Base-by-base conservation (phyloP, 2,797 vertebrate genomes). In the Aeoliscus strigatus region DNA sequence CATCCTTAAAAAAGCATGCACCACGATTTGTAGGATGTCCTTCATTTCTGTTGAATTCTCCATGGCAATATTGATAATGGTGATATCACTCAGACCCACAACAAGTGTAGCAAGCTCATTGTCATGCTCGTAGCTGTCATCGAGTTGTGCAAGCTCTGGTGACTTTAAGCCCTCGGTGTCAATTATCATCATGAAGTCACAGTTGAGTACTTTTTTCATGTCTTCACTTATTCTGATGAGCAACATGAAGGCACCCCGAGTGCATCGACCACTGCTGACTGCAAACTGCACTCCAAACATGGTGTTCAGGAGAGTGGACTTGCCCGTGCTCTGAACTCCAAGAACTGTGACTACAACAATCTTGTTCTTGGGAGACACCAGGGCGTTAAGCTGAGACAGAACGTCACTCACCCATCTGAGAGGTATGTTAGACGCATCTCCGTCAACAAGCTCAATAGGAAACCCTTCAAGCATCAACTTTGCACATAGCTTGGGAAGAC, bases 281-380 rank as follows among this genome's bases (percentile, higher is more conserved):
- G 88, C 82, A 66, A 93, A 93, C 67, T 88, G 88, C 27, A 92
- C 84, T 43, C 86, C 86, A 78, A 31, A 88, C 84, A 88, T 86
- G 28, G 84, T 85, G 66, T 86, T 87, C 1, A 88, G 70, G 17
- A 87, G 72, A 37, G 84, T 88, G 13, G 85, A 88, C 47, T 88
- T 88, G 11, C 86, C 84, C 39, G 84, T 83, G 44, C 85, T 78
- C 62, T 87, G 85, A 33, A 87, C 82, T 40, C 85, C 82, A 48
- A 91, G 74, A 39, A 85, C 86, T 0, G 88, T 89, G 18, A 88
- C 60, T 0, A 92, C 89, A 6, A 65, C 40, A 18, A 90, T 75
- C 36, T 80, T 86, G 1, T 61, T 87, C 9, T 74, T 56, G 18
- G 30, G 84, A 45, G 10, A 66, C 21, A 84, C 44, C 62, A 83